These are phyloP conservation scores for Diaprepes abbreviatus DNA, from an alignment of 2,888 invertebrate genomes.

Conservation along the genomic window DNA sequence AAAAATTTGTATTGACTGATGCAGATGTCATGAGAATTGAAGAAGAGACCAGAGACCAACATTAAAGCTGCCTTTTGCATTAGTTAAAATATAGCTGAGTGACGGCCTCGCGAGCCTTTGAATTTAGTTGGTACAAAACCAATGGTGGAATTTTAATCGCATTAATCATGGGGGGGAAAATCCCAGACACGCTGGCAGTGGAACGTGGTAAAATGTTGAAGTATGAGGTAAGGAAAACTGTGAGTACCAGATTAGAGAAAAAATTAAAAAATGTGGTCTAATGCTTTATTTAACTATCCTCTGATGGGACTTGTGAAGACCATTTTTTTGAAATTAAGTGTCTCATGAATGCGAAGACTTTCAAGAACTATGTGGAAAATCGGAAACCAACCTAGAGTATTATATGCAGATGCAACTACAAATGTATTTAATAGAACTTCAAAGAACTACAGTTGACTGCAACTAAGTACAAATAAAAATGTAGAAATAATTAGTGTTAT, in stretches of 20 bases:
- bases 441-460: conserved; percentile 32
- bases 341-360: conserved; percentile 38
- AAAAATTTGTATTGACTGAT: too few relatives aligned
- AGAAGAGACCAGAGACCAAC: conserved; percentile 46
- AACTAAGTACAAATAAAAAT: conserved; percentile 23
- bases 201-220: conserved; percentile 22
- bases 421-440: conserved; percentile 38
- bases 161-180: conserved; percentile 36
- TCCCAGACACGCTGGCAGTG: conserved; percentile 35
- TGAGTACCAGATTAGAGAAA: conserved; percentile 33
- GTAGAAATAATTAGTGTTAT: neutral
- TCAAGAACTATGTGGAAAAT: conserved; percentile 34
- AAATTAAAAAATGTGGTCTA: conserved; percentile 39
- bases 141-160: conserved; percentile 10
- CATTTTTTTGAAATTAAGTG: conserved; percentile 49
- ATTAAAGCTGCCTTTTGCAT: too few relatives aligned
- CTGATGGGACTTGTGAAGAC: conserved; percentile 47
- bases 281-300: conserved; percentile 24
- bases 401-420: conserved; percentile 48
- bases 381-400: conserved; percentile 39
- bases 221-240: neutral
- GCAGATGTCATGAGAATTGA: conserved; percentile 40
- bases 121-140: conserved; percentile 3
- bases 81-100: conserved; percentile 59
- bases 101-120: conserved; percentile 53